Evolutionary conservation across 2,888 invertebrate species (phyloP).

Genomic region (Anoncus sp.): DNA sequence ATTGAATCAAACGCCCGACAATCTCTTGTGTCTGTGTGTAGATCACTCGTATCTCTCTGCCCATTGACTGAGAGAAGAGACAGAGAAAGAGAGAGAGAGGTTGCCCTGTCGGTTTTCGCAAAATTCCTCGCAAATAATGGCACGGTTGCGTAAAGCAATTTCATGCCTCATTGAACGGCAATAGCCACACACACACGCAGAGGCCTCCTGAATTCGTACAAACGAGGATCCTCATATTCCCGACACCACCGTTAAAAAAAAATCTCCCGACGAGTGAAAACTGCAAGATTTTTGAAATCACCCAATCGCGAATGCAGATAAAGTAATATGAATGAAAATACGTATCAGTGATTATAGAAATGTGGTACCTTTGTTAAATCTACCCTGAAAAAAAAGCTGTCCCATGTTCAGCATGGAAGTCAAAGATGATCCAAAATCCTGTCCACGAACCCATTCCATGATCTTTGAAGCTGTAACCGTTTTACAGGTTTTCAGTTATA

Average conservation of each 20-base stretch:
- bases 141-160: conserved; percentile 77
- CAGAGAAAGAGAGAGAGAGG: conserved; percentile 2
- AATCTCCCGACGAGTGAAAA: conserved; percentile 3
- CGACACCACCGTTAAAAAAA: conserved; percentile 1
- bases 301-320: conserved; percentile 10
- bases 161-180: conserved; percentile 75
- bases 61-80: conserved; percentile 13
- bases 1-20: conserved; percentile 70
- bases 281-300: conserved; percentile 17
- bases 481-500: too few relatives aligned
- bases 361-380: too few relatives aligned
- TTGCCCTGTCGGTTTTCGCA: conserved; percentile 47
- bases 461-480: too few relatives aligned
- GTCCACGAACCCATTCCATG: too few relatives aligned
- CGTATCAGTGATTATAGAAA: too few relatives aligned
- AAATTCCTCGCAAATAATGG: conserved; percentile 76
- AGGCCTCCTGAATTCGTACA: background rate
- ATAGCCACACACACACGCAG: conserved; percentile 42
- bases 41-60: conserved; percentile 39
- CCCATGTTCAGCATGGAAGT: too few relatives aligned
- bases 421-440: too few relatives aligned
- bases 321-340: background rate
- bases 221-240: conserved; percentile 4
- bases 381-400: too few relatives aligned
- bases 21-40: conserved; percentile 49